A percentile compares a stretch with the other conserved stretches of the same genome.
phyloP scores from a whole-genome alignment of 2,888 invertebrate genomes.

The Stenichneumon culpator region DNA sequence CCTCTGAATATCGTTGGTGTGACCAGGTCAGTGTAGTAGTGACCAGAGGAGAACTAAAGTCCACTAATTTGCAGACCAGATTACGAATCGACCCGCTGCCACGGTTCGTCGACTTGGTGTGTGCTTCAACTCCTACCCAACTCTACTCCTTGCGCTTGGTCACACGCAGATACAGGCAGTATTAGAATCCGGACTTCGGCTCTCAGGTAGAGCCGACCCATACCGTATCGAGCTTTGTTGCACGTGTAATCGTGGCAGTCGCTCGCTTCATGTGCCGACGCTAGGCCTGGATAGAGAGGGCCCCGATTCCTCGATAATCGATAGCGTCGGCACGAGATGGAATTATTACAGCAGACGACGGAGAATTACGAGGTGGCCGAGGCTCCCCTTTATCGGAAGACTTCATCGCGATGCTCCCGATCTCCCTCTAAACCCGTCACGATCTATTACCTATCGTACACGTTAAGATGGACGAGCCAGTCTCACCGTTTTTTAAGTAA shows the following conservation, averaged over 20 bases:
- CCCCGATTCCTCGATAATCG: conserved; percentile 42
- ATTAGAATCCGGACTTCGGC: background rate
- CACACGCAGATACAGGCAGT: conserved; percentile 15
- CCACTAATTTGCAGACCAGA: conserved; percentile 59
- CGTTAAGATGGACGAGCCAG: background rate
- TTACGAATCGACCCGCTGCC: conserved; percentile 57
- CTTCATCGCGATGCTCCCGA: conserved; percentile 6
- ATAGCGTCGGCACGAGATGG: conserved; percentile 27
- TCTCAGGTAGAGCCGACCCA: background rate
- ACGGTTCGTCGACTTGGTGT: conserved; percentile 25
- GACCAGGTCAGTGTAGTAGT: conserved; percentile 13
- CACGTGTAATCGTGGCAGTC: background rate
- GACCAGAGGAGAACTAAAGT: conserved; percentile 52
- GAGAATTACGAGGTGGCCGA: conserved; percentile 19
- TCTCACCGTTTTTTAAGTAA: background rate
- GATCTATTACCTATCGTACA: conserved; percentile 6
- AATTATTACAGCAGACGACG: conserved; percentile 20
- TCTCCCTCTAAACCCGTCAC: background rate
- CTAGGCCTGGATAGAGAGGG: background rate
- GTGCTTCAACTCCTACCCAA: conserved; percentile 19
- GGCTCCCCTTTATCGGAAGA: background rate
- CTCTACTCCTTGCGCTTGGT: conserved; percentile 12
- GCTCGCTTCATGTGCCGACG: background rate
- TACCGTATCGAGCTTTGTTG: background rate
- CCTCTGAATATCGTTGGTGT: conserved; percentile 24